These are phyloP conservation scores for Liodrosophila aerea DNA, from an alignment of 2,888 invertebrate species.

Conservation along the genomic window DNA sequence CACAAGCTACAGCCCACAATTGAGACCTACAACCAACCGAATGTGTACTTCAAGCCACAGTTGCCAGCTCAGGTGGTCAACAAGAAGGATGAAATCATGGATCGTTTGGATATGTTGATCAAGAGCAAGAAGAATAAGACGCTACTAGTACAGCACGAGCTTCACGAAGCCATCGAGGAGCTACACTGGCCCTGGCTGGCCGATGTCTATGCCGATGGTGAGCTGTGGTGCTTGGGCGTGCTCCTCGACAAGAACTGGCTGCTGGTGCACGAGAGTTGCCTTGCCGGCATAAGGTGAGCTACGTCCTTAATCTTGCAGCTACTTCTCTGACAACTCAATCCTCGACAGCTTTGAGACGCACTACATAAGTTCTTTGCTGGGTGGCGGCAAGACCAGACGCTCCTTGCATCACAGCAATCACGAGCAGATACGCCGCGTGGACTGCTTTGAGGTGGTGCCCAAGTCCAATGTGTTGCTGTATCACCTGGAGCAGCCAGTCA, in stretches of 20 bases:
- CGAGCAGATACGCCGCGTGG: slow-evolving; percentile 87
- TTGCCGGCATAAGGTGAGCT: slow-evolving; percentile 70
- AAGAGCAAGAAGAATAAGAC: slow-evolving; percentile 74
- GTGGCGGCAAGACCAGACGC: slow-evolving; percentile 86
- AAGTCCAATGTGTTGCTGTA: slow-evolving; percentile 86
- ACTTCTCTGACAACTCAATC: neutral
- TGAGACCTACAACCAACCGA: slow-evolving; percentile 61
- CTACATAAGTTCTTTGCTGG: slow-evolving; percentile 86
- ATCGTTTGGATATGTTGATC: slow-evolving; percentile 69
- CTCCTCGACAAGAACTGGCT: slow-evolving; percentile 88
- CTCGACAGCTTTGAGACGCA: slow-evolving; percentile 84
- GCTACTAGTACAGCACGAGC: slow-evolving; percentile 73
- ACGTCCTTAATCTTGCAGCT: neutral
- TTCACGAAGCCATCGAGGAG: slow-evolving; percentile 79
- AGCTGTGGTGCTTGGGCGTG: slow-evolving; percentile 87
- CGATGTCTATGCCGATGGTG: slow-evolving; percentile 88
- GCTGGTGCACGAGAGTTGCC: slow-evolving; percentile 85
- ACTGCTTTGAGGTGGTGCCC: slow-evolving; percentile 84
- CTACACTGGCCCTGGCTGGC: slow-evolving; percentile 88
- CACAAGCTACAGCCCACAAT: slow-evolving; percentile 60
- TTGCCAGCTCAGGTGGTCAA: slow-evolving; percentile 47
- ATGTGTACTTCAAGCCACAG: slow-evolving; percentile 72
- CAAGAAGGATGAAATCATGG: slow-evolving; percentile 72
- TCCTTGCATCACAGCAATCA: slow-evolving; percentile 85
- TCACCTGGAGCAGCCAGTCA: slow-evolving; percentile 85